phyloP scores from a whole-genome alignment of 1,140 invertebrate species.

The Zelostemma sp. region DNA sequence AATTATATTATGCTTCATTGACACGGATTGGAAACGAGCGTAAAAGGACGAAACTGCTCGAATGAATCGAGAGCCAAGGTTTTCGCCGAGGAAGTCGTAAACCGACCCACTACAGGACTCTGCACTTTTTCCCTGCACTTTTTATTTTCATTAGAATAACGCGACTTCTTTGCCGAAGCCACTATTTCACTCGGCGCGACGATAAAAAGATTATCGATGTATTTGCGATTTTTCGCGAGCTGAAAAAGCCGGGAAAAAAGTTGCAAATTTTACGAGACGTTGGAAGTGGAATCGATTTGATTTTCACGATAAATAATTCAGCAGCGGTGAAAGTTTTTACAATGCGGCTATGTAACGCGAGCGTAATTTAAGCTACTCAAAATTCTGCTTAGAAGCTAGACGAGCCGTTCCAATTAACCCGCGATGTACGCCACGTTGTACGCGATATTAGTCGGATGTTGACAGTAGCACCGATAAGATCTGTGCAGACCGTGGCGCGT shows the following conservation, averaged over 20 bases:
- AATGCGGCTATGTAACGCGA: slow-evolving; percentile 42
- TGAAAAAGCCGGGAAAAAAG: too few relatives aligned
- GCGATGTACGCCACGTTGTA: slow-evolving; percentile 64
- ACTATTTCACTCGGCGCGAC: too few relatives aligned
- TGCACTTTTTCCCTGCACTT: slow-evolving; percentile 29
- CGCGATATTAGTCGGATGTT: slow-evolving; percentile 68
- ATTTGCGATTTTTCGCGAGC: too few relatives aligned
- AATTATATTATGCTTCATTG: too few relatives aligned
- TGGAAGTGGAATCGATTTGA: too few relatives aligned
- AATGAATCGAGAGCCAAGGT: slow-evolving; percentile 3
- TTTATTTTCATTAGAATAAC: slow-evolving; percentile 41
- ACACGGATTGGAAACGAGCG: too few relatives aligned
- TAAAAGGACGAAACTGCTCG: slow-evolving; percentile 16
- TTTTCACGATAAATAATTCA: slow-evolving; percentile 9
- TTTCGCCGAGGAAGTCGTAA: slow-evolving; percentile 19
- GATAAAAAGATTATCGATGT: too few relatives aligned
- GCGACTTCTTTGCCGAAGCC: too few relatives aligned
- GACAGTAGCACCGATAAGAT: slow-evolving; percentile 65
- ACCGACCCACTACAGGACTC: slow-evolving; percentile 30
- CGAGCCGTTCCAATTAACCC: slow-evolving; percentile 62
- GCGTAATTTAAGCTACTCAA: slow-evolving; percentile 57
- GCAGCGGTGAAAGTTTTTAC: slow-evolving; percentile 16
- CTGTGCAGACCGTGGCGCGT: slow-evolving; percentile 50
- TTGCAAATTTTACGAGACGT: too few relatives aligned
- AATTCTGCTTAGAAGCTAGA: slow-evolving; percentile 53